phyloP scores from a whole-genome alignment of 2,888 invertebrate genomes.

The Temnothorax unifasciatus region DNA sequence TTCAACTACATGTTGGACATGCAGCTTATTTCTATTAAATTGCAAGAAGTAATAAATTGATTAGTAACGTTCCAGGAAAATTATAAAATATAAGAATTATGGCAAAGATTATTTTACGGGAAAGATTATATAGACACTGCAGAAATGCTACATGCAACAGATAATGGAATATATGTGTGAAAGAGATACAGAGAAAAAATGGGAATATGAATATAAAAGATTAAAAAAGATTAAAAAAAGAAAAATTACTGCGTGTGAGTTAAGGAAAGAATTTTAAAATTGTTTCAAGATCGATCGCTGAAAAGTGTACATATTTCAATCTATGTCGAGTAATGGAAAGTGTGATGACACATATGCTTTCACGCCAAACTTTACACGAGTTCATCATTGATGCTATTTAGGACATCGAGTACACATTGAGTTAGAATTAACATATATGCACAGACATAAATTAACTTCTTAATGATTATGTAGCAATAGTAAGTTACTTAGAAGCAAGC shows the following conservation, averaged over 20 bases:
- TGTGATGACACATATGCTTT: neutral
- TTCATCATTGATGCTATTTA: neutral
- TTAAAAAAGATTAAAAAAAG: too few relatives aligned
- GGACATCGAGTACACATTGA: neutral
- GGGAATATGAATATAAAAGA: too few relatives aligned
- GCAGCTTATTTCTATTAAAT: constrained; percentile 23
- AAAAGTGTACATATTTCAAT: neutral
- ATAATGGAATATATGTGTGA: neutral
- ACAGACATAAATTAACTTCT: constrained; percentile 2
- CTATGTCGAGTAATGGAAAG: neutral
- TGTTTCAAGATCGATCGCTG: neutral
- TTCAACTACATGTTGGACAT: constrained; percentile 40
- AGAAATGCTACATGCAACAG: constrained; percentile 27
- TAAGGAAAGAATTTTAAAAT: constrained; percentile 5
- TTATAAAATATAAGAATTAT: neutral
- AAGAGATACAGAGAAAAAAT: neutral
- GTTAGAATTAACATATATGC: neutral
- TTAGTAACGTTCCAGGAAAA: constrained; percentile 3
- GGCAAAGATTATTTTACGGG: neutral
- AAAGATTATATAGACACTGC: constrained; percentile 2
- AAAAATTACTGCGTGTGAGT: neutral
- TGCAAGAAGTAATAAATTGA: neutral
- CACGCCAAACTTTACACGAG: neutral
- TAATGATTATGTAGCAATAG: constrained; percentile 3
- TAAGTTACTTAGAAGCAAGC: constrained; percentile 47